A percentile compares a stretch with the other conserved stretches of the same genome.
Evolutionary conservation across 2,797 vertebrate genomes (phyloP).

Genomic region (Sebastolobus altivelis): DNA sequence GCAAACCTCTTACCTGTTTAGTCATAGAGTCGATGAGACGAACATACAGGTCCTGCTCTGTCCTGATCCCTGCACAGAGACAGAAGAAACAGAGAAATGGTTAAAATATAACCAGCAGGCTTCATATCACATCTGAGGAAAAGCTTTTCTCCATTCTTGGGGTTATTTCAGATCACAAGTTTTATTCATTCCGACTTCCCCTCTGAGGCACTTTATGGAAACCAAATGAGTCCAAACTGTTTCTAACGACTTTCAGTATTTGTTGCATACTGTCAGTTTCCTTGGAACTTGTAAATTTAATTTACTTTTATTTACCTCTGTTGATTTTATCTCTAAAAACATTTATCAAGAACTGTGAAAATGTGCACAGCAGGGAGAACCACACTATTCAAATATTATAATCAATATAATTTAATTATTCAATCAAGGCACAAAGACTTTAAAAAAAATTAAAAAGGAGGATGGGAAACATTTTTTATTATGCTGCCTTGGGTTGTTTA

Average conservation of each 20-base stretch:
- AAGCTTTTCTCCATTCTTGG: slow-evolving; percentile 19
- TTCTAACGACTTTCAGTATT: slow-evolving; percentile 31
- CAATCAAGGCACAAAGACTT: neutral
- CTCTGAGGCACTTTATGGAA: slow-evolving; percentile 32
- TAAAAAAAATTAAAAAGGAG: slow-evolving; percentile 7
- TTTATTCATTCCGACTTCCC: slow-evolving; percentile 43
- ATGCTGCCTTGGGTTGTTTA: slow-evolving; percentile 4
- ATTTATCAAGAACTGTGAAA: slow-evolving; percentile 17
- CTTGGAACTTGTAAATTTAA: neutral
- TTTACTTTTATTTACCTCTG: slow-evolving; percentile 4
- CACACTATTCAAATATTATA: no score
- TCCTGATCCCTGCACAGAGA: slow-evolving; percentile 90
- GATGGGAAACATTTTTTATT: slow-evolving; percentile 18
- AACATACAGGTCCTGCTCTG: slow-evolving; percentile 97
- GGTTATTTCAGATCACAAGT: slow-evolving; percentile 30
- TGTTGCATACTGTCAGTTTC: slow-evolving; percentile 34
- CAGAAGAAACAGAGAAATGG: slow-evolving; percentile 8
- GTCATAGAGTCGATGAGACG: slow-evolving; percentile 99
- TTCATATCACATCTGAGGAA: slow-evolving; percentile 37
- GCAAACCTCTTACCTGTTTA: slow-evolving; percentile 91
- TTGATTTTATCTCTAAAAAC: slow-evolving; percentile 19
- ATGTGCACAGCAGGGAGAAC: slow-evolving; percentile 20
- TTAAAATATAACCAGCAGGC: slow-evolving; percentile 20
- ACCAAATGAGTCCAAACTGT: slow-evolving; percentile 42
- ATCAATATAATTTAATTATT: slow-evolving; percentile 36